Percentiles rank a stretch among this genome's conserved stretches.
phyloP scores from a whole-genome alignment of 2,797 vertebrate species.

The Tapera naevia region DNA sequence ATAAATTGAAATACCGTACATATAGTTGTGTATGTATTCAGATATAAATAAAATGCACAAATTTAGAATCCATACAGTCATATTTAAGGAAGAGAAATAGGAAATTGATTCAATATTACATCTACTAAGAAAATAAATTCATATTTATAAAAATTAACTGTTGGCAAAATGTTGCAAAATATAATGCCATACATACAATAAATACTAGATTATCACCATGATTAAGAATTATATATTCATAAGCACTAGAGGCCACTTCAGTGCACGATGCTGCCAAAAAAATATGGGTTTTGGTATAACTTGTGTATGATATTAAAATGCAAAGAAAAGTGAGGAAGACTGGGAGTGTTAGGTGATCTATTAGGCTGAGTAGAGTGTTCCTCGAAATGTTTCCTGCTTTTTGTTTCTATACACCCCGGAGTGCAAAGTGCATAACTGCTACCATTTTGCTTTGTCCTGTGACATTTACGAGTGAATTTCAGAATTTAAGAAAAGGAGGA shows the following conservation, averaged over 20 bases:
- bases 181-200: neutral
- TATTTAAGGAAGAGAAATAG: neutral
- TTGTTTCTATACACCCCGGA: neutral
- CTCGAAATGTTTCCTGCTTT: neutral
- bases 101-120: neutral
- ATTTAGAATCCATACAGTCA: neutral
- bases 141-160: neutral
- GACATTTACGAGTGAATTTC: neutral
- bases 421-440: neutral
- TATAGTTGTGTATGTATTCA: neutral
- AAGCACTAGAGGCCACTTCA: neutral
- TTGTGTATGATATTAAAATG: neutral
- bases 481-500: neutral
- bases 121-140: neutral
- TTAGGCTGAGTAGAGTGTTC: neutral
- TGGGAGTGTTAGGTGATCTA: neutral
- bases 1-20: neutral
- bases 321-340: neutral
- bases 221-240: neutral
- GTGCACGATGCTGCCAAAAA: neutral
- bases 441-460: neutral
- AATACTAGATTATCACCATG: neutral
- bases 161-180: neutral
- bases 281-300: neutral
- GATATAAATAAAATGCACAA: neutral